Evolutionary conservation across 2,888 invertebrate genomes (phyloP), one percentile per base, ranked within the genome.

Genomic region (Endotricha flammealis): DNA sequence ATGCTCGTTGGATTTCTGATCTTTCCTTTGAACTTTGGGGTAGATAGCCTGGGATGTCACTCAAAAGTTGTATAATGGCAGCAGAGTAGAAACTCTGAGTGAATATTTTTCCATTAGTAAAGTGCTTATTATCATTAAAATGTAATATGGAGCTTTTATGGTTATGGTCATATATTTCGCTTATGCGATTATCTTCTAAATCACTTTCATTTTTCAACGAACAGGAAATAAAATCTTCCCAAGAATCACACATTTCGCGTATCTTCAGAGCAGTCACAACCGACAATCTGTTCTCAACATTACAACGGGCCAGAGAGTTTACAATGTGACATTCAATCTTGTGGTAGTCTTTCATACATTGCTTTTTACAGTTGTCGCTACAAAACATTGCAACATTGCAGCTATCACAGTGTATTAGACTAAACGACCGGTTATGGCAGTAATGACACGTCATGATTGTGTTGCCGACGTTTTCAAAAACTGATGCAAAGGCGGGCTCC

Each of bases 311-410:
- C 2, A 7, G 7, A 4, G 7, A 1, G 10, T 20, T 6, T 4
- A 20, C n/a, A 8, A 57, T 44, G 8, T 43, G 23, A 31, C 63
- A 64, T 44, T 59, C 60, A 37, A 43, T 33, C 0, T 37, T 24
- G 25, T 64, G 63, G 11, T 50, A 57, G 22, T 57, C 49, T 0
- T 36, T 14, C 10, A 39, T 3, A 32, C 53, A 50, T 6, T 29
- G 20, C 8, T 27, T 23, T 39, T 36, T 53, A 36, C 63, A 64
- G 3, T 34, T 8, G 8, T 53, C 41, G 38, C 43, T 35, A 32
- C 63, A 64, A 31, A 57, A 64, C 8, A 62, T 22, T 3, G 41
- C 55, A n/a, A 8, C 3, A 28, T 41, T 44, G 28, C 63, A 64
- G 3, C 32, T 36, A 4, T 55, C 47, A 27, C 63, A 64, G 0